Evolutionary conservation across 2,113 vertebrate genomes (phyloP).

Genomic region (Strix aluco): DNA sequence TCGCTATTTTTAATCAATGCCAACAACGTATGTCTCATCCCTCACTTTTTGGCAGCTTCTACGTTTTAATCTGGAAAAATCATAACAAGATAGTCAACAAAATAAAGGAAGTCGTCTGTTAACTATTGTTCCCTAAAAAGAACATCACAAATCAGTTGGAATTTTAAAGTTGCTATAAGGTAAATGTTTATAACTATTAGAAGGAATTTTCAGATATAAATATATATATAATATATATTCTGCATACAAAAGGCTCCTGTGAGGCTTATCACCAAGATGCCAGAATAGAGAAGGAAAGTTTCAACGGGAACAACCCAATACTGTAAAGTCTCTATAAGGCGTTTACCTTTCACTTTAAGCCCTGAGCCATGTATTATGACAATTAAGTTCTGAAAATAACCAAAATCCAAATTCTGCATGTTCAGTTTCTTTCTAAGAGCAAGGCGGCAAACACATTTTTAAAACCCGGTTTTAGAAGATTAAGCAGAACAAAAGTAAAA

Average conservation of each 20-base stretch:
- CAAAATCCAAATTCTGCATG: background rate
- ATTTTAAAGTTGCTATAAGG: slow-evolving; percentile 2
- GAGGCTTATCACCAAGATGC: slow-evolving; percentile 15
- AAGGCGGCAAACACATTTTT: slow-evolving; percentile 78
- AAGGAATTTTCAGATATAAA: slow-evolving; percentile 70
- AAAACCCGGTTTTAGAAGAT: slow-evolving; percentile 70
- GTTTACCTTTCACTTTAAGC: slow-evolving; percentile 44
- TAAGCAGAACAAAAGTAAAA: slow-evolving; percentile 74
- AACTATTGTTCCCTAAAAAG: slow-evolving; percentile 35
- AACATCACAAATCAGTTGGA: slow-evolving; percentile 7
- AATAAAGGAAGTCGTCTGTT: slow-evolving; percentile 20
- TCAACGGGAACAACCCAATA: slow-evolving; percentile 48
- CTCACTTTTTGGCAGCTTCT: slow-evolving; percentile 18
- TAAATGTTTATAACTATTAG: slow-evolving; percentile 23
- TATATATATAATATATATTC: slow-evolving; percentile 72
- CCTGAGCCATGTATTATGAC: slow-evolving; percentile 45
- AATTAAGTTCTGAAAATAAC: background rate
- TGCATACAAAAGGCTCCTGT: slow-evolving; percentile 66
- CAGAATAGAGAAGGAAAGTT: background rate
- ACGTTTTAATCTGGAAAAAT: slow-evolving; percentile 52
- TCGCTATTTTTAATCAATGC: background rate
- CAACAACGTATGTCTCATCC: background rate
- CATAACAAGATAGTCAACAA: background rate
- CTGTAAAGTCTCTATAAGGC: slow-evolving; percentile 17
- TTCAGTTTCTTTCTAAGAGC: slow-evolving; percentile 73